Percentiles rank a stretch among this genome's conserved stretches.
Conservation (phyloP, 2,113 vertebrate genomes). For the Calidris pygmaea region DNA sequence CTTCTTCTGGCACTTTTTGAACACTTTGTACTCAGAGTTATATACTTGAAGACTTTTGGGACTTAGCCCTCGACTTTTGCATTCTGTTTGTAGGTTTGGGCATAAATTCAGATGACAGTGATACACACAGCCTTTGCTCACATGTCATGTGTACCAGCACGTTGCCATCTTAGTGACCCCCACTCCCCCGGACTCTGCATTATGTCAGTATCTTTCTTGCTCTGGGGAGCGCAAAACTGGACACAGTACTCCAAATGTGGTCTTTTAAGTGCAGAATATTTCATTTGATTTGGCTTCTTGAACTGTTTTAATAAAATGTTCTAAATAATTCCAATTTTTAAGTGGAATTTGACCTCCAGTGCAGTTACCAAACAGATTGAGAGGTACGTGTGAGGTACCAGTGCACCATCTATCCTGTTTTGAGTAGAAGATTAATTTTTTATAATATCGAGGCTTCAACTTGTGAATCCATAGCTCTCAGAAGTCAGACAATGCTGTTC, state of each 20-base stretch:
- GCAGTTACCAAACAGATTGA: neutral
- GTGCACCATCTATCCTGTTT: neutral
- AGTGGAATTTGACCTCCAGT: neutral
- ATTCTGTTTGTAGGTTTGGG: neutral
- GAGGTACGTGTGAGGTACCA: neutral
- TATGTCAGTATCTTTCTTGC: neutral
- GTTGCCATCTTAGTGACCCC: neutral
- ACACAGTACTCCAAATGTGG: neutral
- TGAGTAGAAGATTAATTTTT: neutral
- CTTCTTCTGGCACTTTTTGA: neutral
- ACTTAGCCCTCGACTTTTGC: neutral
- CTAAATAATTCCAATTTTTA: neutral
- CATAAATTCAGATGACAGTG: neutral
- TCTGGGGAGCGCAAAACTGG: neutral
- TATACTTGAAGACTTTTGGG: neutral
- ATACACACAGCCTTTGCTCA: neutral
- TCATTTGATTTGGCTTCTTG: neutral
- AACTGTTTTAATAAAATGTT: neutral
- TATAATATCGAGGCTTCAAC: neutral
- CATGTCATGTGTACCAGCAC: neutral
- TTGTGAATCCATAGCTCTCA: neutral
- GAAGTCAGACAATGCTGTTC: neutral
- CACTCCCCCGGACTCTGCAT: no score
- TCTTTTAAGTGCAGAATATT: neutral
- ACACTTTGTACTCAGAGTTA: neutral